Base-by-base conservation (phyloP, 2,113 vertebrate genomes). In the Brienomyrus brachyistius region DNA sequence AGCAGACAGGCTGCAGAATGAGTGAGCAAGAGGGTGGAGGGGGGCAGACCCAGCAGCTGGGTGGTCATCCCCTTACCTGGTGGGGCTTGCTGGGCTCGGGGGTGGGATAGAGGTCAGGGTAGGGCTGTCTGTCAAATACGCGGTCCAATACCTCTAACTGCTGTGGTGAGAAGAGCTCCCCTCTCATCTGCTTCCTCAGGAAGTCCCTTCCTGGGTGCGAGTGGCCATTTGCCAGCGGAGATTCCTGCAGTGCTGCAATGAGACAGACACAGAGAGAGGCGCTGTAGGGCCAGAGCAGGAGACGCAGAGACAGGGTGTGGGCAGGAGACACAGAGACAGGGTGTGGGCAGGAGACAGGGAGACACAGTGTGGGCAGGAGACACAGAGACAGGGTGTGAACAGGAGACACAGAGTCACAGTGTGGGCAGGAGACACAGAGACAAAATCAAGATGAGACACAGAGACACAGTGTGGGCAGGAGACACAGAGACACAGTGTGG, bases 151-250 rank as follows among this genome's bases (percentile, higher is more conserved):
- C 98, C 94, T 99, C 98, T 92, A 99, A 94, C 94, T 99, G 98
- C 95, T 99, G 98, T 94, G 98, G 98, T 51, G 98, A 99, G 94
- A 99, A 99, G 91, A 99, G 96, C 93, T 99, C 98, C 31, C 98
- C 98, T 93, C 98, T 95, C 97, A 99, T 98, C 96, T 99, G 98
- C 94, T 99, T 99, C 95, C 98, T 97, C 91, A 99, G 97, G 95
- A 99, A 99, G 95, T 99, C 98, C 96, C 98, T 97, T 93, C 98
- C 98, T 0, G 97, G 96, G 88, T 99, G 97, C 10, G 97, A 97
- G 89, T 99, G 98, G 89, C 98, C 98, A 0, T 99, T 99, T 23
- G 97, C 96, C 96, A 99, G 96, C 0, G 98, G 97, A 91, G 98
- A 98, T 86, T 99, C 98, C 94, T 98, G 98, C 94, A 98, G 95